Percentiles rank a stretch among this genome's conserved stretches.
Evolutionary conservation across 2,888 invertebrate species (phyloP).

Genomic region (Noctuana brunneofusca): DNA sequence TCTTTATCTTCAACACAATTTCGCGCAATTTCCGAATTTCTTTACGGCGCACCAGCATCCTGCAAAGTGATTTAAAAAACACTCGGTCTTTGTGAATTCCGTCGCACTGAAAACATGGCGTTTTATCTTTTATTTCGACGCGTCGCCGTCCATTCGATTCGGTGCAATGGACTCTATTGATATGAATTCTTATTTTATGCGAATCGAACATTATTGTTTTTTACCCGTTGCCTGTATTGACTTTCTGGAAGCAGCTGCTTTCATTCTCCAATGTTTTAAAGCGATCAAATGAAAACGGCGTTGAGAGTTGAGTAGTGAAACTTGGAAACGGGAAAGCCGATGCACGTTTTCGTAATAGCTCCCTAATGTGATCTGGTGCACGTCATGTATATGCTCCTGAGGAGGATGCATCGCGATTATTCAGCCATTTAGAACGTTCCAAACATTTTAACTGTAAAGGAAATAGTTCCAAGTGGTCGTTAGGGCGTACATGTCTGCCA

Average conservation of each 20-base stretch:
- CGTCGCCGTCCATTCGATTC: conserved; percentile 3
- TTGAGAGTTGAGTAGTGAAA: conserved; percentile 25
- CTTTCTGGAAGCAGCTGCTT: conserved; percentile 14
- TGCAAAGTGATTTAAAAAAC: conserved; percentile 37
- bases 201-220: conserved; percentile 33
- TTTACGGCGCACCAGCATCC: conserved; percentile 6
- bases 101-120: conserved; percentile 20
- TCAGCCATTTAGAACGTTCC: conserved; percentile 60
- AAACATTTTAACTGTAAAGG: conserved; percentile 55
- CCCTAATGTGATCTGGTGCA: conserved; percentile 47
- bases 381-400: conserved; percentile 44
- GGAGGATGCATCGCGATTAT: conserved; percentile 68
- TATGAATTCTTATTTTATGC: conserved; percentile 28
- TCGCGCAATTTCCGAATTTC: conserved; percentile 35
- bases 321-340: conserved; percentile 38
- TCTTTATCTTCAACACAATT: conserved; percentile 47
- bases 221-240: not conserved
- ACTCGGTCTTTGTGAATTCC: conserved; percentile 18
- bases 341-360: conserved; percentile 42
- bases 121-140: conserved; percentile 29
- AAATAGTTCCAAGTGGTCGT: conserved; percentile 57
- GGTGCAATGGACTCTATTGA: conserved; percentile 28
- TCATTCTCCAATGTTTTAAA: conserved; percentile 28
- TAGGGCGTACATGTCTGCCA: conserved; percentile 58
- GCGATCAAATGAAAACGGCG: conserved; percentile 27